Base-by-base conservation (phyloP, 1,140 invertebrate species). In the Potamilus streckersoni region DNA sequence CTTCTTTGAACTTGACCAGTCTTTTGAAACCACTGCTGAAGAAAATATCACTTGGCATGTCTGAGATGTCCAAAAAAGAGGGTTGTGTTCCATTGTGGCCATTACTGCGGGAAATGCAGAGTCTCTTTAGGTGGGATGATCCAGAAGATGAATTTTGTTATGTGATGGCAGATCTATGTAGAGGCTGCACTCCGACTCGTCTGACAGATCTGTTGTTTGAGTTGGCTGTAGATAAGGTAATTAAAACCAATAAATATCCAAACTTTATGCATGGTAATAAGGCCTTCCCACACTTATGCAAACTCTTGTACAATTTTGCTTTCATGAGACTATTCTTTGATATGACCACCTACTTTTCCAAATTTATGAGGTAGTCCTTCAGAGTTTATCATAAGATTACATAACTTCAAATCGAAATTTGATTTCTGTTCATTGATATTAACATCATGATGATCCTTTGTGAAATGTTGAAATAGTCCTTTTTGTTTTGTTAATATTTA, bases 181-280 rank as follows among this genome's bases (percentile, higher is more conserved):
- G 69, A 49, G 31, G 57, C 16, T 69, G 31, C 6, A 71, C 75
- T 15, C 75, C 75, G 13, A 60, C 70, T 1, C 38, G 49, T 23
- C 64, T 77, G 15, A 59, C 61, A n/a, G 70, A 71, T 61, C 38
- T 77, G 27, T 59, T 71, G 57, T n/a, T 77, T 16, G 75, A 77
- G n/a, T 68, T 77, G 38, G 57, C 63, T 20, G 61, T 56, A 27
- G 75, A 77, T 56, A 71, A 72, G 70, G 75, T 77, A 59, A 66
- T 17, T 27, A 12, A 67, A 8, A 20, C 38, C 38, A 49, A 8
- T 49, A 49, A 49, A 49, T 49, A 6, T 49, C 5, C 38, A 8
- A 49, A 49, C 38, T 8, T 49, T 49, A 49, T 49, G 38, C 38
- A 11, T 8, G 0, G 1, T 49, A 11, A 49, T 49, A 49, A 49